Percentiles rank a stretch among this genome's conserved stretches.
Conservation (phyloP, 2,888 invertebrate species). For the Drosophila quinaria region DNA sequence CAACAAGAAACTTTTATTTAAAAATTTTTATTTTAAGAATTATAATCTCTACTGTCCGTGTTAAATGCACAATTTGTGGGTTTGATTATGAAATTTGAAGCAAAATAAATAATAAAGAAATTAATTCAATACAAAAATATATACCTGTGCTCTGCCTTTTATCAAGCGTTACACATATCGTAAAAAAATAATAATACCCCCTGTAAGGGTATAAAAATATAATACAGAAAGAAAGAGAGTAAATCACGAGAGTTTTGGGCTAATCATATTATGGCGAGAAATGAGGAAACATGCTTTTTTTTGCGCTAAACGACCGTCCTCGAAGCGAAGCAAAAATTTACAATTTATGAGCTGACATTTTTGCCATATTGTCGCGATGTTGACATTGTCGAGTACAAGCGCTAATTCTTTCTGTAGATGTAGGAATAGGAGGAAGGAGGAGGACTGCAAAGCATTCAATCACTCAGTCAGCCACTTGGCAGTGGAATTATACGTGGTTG, state of each 20-base stretch:
- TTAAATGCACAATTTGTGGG: too few species aligned
- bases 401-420: conserved; percentile 3
- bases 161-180: background rate
- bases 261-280: conserved; percentile 27
- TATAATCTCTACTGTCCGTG: too few species aligned
- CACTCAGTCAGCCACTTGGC: conserved; percentile 26
- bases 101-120: too few species aligned
- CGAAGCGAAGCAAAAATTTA: conserved; percentile 18
- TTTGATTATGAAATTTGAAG: too few species aligned
- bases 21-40: too few species aligned
- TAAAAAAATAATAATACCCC: background rate
- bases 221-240: conserved; percentile 12
- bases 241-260: conserved; percentile 40
- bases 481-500: conserved; percentile 52
- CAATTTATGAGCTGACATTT: conserved; percentile 11
- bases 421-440: background rate
- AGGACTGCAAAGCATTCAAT: background rate
- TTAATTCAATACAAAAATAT: too few species aligned
- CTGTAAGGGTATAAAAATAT: background rate
- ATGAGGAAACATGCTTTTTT: conserved; percentile 32
- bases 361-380: conserved; percentile 13
- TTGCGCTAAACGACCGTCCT: conserved; percentile 9
- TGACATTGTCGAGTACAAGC: conserved; percentile 28
- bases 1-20: too few species aligned
- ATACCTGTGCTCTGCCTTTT: background rate